Base-by-base conservation (phyloP, 2,113 vertebrate genomes). In the Lepidiolamprologus cunningtoni region DNA sequence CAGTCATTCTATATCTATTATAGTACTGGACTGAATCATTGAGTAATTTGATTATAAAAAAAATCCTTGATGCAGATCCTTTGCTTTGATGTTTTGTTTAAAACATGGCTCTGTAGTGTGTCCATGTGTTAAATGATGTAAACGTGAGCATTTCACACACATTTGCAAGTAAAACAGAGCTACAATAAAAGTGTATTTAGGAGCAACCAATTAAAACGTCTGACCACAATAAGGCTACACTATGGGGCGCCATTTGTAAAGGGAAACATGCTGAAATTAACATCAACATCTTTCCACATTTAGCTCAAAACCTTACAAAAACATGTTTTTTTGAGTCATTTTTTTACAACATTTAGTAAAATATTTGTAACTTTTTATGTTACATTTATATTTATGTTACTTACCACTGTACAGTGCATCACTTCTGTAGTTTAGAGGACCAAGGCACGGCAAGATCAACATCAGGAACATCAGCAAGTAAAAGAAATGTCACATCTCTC, bases 11-110 rank as follows among this genome's bases (percentile, higher is more conserved):
- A 61, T 61, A 61, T 0, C 57, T 61, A 61, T 31, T 33, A 19
- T 33, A 61, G 26, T 61, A 0, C 57, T 61, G 28, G 57, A 61
- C 28, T 0, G 0, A 61, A 61, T 61, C 28, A 61, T 61, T 61
- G 57, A 61, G 26, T 61, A 31, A 61, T 61, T 6, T 61, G 57
- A 61, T 17, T 2, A 61, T 57, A 8, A 14, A 57, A 57, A 55
- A 26, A 57, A 3, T 14, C 54, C 54, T 26, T 1, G 54, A 57
- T 8, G 54, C 23, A 57, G 23, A 57, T 5, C 23, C 54, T 57
- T 57, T 57, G 2, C 54, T 8, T 57, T 3, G 23, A 57, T 57
- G 12, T 57, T 57, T 14, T 26, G 23, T 26, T 57, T 57, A 26
- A 26, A 3, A 57, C 23, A 57, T 57, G 54, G 12, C 23, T 16